These are phyloP conservation scores for Phylloscopus whistleri DNA, from an alignment of 2,113 vertebrate genomes.

Conservation along the genomic window DNA sequence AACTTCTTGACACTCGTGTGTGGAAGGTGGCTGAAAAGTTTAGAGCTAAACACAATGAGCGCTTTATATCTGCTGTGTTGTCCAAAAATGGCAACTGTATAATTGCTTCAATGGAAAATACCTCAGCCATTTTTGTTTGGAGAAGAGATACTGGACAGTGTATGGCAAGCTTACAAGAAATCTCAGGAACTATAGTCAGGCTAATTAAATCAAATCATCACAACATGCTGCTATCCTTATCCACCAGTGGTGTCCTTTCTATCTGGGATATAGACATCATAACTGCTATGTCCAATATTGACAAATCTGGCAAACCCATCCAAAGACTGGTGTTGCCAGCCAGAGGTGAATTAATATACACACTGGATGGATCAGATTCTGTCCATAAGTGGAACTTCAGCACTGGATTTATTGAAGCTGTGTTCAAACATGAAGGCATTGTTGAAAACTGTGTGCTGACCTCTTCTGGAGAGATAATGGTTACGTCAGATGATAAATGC, in stretches of 20 bases:
- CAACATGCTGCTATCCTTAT: conserved; percentile 92
- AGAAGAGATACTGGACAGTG: conserved; percentile 95
- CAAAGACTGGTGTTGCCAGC: conserved; percentile 86
- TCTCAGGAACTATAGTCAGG: conserved; percentile 96
- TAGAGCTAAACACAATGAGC: conserved; percentile 91
- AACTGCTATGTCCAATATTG: conserved; percentile 98
- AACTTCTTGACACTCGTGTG: conserved; percentile 89
- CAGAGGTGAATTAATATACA: conserved; percentile 94
- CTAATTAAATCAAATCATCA: conserved; percentile 96
- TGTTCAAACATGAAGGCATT: conserved; percentile 94
- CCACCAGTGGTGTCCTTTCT: conserved; percentile 94
- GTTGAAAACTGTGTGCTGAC: conserved; percentile 96
- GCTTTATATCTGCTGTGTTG: conserved; percentile 91
- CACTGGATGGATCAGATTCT: conserved; percentile 91
- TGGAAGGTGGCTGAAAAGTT: conserved; percentile 99
- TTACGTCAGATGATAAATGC: conserved; percentile 94
- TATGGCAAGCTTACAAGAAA: conserved; percentile 96
- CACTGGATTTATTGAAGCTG: conserved; percentile 94
- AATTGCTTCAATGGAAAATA: conserved; percentile 98
- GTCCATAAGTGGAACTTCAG: conserved; percentile 98
- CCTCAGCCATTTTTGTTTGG: conserved; percentile 98
- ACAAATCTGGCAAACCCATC: conserved; percentile 97
- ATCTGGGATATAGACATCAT: conserved; percentile 99
- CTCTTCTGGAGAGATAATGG: conserved; percentile 92
- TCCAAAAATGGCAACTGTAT: conserved; percentile 97